Base-by-base conservation (phyloP, 2,888 invertebrate genomes). In the Trisateles emortualis region DNA sequence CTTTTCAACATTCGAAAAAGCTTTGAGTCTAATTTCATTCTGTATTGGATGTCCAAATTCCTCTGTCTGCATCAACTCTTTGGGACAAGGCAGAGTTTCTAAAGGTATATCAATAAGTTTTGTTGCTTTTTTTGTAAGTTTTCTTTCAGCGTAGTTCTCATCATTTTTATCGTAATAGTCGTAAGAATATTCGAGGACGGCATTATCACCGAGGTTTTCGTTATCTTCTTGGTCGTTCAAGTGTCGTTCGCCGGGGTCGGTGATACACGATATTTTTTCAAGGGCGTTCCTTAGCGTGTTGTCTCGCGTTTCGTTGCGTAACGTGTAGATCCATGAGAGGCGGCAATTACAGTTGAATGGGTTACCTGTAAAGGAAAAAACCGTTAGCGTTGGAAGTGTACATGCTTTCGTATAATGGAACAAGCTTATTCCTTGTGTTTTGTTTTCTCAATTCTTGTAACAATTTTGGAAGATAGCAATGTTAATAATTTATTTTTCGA, bases 301-400 rank as follows among this genome's bases (percentile, higher is more conserved):
- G 87, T 95, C 96, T 83, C 94, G 94, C 60, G 97, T 96, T 78
- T 96, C 96, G 87, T 96, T 95, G 66, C 95, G 94, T 65, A 97
- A 90, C 49, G 94, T 93, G 92, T 96, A 96, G 84, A 97, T 94
- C 97, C 97, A 97, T 43, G 95, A 94, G 56, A 97, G 94, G 52
- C 96, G 96, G 86, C 97, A 97, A 92, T 97, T 96, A 90, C 97
- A 97, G 85, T 94, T 94, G 88, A 97, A 95, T 78, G 95, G 95
- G 93, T 97, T 97, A 84, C 96, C 97, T 97, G 95, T 36, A 86
- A 88, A 64, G 60, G 83, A 60, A 80, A 47, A 56, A 29, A 41
- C 33, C 59, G 65, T 78, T 78, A 75, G 57, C 33, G 6, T 26
- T 8, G 26, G 8, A 26, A 26, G 1, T 26, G 26, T 26, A 26